phyloP scores from a whole-genome alignment of 2,888 invertebrate species.

The Agriopis leucophaearia region DNA sequence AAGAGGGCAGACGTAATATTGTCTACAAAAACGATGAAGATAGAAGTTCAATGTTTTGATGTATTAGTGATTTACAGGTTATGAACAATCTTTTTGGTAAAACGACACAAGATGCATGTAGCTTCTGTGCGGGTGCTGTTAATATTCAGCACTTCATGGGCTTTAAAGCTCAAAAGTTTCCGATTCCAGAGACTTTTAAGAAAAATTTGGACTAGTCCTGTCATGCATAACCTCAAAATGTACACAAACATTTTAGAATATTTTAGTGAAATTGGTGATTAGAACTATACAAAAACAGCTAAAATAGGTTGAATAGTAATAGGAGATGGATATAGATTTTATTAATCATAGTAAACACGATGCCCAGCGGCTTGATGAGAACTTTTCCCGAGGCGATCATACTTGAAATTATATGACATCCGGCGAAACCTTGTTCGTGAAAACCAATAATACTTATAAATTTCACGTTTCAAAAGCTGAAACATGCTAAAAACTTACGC shows the following conservation, averaged over 20 bases:
- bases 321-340: background rate
- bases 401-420: background rate
- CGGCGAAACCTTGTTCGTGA: background rate
- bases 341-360: conserved; percentile 34
- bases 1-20: no score
- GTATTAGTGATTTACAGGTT: no score
- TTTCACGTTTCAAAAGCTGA: conserved; percentile 11
- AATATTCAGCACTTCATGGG: background rate
- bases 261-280: background rate
- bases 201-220: background rate
- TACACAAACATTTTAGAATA: background rate
- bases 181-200: no score
- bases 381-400: background rate
- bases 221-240: conserved; percentile 30
- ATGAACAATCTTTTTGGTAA: background rate
- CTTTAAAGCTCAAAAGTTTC: no score
- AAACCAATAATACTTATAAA: background rate
- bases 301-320: background rate
- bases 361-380: conserved; percentile 16
- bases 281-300: background rate
- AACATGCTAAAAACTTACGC: conserved; percentile 34
- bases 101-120: background rate
- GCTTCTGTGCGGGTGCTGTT: background rate
- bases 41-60: background rate
- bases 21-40: background rate